phyloP scores from a whole-genome alignment of 2,888 invertebrate genomes.

The Mesopsocus fuscifrons region DNA sequence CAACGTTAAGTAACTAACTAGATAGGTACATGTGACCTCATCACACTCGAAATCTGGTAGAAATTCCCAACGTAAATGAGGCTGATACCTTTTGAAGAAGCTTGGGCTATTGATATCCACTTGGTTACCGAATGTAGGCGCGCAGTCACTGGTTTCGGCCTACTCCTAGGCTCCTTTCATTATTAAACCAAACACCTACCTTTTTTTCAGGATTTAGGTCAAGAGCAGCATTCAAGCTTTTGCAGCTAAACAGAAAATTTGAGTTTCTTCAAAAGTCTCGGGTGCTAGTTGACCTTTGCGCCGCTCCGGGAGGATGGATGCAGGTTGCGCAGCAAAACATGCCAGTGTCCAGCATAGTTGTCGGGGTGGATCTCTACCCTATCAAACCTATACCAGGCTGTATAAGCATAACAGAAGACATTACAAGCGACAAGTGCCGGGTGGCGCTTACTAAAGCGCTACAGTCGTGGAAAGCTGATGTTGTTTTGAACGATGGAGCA shows the following conservation, averaged over 20 bases:
- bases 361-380: constrained; percentile 92
- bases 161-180: no score
- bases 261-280: constrained; percentile 89
- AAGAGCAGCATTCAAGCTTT: constrained; percentile 97
- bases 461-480: constrained; percentile 92
- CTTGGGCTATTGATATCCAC: no score
- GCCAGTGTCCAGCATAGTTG: constrained; percentile 86
- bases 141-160: no score
- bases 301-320: constrained; percentile 99
- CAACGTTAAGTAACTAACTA: no score
- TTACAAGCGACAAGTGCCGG: constrained; percentile 88
- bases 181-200: no score
- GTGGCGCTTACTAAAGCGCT: constrained; percentile 63
- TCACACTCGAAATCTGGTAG: no score
- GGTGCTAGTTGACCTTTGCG: constrained; percentile 95
- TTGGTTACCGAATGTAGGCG: no score
- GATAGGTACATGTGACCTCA: no score
- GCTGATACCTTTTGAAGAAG: no score
- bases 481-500: constrained; percentile 92
- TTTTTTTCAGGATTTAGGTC: constrained; percentile 67
- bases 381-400: constrained; percentile 83
- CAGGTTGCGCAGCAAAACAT: constrained; percentile 95
- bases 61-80: no score
- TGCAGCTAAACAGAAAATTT: constrained; percentile 93
- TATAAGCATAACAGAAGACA: constrained; percentile 79